These are phyloP conservation scores for Pemphigus obesinymphae DNA, from an alignment of 1,140 invertebrate species.

Conservation along the genomic window DNA sequence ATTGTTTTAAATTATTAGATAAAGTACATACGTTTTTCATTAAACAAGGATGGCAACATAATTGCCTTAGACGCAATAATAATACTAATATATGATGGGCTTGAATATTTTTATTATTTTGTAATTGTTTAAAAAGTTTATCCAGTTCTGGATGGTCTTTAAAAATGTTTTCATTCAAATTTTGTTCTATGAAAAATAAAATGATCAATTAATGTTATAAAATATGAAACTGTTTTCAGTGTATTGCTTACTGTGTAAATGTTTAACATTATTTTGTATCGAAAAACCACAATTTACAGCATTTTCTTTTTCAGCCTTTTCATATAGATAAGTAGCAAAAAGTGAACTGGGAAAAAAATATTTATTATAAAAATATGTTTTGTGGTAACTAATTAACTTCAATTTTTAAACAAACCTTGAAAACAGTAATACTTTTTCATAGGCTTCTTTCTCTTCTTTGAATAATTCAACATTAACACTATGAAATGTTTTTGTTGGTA, in stretches of 20 bases:
- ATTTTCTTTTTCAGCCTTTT: conserved; percentile 64
- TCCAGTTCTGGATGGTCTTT: conserved; percentile 47
- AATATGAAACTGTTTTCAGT: not conserved
- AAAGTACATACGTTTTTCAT: conserved; percentile 58
- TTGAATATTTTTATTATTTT: conserved; percentile 60
- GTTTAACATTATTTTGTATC: conserved; percentile 43
- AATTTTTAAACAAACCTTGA: conserved; percentile 43
- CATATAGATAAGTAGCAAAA: conserved; percentile 70
- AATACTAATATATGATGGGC: conserved; percentile 74
- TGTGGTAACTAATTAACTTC: not conserved
- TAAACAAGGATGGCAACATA: conserved; percentile 81
- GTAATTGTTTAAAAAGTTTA: conserved; percentile 59
- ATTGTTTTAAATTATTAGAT: not conserved
- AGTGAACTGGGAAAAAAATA: conserved; percentile 57
- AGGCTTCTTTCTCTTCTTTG: conserved; percentile 69
- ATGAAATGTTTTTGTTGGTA: conserved; percentile 63
- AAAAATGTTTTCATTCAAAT: conserved; percentile 49
- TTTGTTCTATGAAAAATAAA: conserved; percentile 8
- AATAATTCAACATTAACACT: conserved; percentile 60
- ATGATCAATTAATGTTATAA: not conserved
- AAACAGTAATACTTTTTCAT: conserved; percentile 57
- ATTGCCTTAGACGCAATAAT: conserved; percentile 76
- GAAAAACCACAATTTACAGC: conserved; percentile 46
- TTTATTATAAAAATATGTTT: not conserved
- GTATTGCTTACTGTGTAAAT: not conserved